Conservation (phyloP, 1,140 invertebrate genomes). For the Physella acuta region DNA sequence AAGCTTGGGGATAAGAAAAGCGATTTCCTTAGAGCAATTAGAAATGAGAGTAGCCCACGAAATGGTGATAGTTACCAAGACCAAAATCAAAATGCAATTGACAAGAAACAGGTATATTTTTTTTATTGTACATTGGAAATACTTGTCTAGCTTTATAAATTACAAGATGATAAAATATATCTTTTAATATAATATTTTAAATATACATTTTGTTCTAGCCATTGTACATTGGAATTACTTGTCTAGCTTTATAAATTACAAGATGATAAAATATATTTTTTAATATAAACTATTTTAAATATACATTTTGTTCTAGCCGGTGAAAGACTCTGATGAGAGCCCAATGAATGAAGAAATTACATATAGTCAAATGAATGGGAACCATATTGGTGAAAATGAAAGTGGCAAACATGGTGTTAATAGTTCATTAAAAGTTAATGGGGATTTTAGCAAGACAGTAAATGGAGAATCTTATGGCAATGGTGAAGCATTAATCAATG, state of each 20-base stretch:
- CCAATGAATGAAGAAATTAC: conserved; percentile 1
- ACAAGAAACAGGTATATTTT: conserved; percentile 23
- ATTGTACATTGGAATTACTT: no score
- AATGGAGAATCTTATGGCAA: conserved; percentile 3
- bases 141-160: no score
- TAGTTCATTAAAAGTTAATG: not conserved
- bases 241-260: no score
- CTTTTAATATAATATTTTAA: no score
- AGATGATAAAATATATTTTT: no score
- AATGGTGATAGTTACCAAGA: conserved; percentile 18
- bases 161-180: no score
- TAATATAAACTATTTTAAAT: no score
- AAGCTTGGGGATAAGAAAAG: conserved; percentile 56
- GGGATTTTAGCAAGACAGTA: not conserved
- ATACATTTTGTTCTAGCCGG: not conserved
- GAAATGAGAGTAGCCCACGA: conserved; percentile 38
- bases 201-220: no score
- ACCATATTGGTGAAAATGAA: not conserved
- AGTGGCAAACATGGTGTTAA: not conserved
- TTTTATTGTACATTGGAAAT: no score
- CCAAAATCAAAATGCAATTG: conserved; percentile 24
- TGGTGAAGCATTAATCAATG: conserved; percentile 17
- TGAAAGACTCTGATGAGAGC: not conserved
- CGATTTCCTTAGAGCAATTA: conserved; percentile 53
- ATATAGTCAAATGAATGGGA: conserved; percentile 13